Evolutionary conservation across 2,113 vertebrate species (phyloP), one percentile per base, ranked within the genome.

Genomic region (Seriola quinqueradiata): DNA sequence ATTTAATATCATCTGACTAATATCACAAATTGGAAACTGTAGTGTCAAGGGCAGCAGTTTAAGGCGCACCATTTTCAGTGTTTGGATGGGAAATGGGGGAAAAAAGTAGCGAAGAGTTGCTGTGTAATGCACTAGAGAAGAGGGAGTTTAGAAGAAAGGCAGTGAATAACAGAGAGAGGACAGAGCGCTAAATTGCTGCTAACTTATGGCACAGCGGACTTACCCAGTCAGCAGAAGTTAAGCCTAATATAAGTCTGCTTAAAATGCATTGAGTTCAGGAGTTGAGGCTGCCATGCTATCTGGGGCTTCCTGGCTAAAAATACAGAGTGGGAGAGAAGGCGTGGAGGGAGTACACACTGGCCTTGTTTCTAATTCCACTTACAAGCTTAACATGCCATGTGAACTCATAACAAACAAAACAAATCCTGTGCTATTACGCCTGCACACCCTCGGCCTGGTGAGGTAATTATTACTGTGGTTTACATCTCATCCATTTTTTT

Each of bases 301-400:
- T 87, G 85, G 89, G 80, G 72, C 85, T 90, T 63, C 66, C 72
- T 50, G 75, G 64, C 89, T 93, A 89, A 89, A 92, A 91, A 91
- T 92, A 90, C 13, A 82, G 76, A 64, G 69, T 58, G 85, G 36
- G 23, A 58, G 73, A 80, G 38, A 63, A 81, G 70, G 70, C 8
- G 70, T 60, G 70, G 66, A 84, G 72, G 76, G 34, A 85, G 72
- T 8, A 83, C 81, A 85, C 78, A 50, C 77, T 85, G 87, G 84
- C 90, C 90, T 91, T 89, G 82, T 92, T 92, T 85, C 77, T 83
- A 79, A 83, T 90, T 89, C 77, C 52, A 78, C 71, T 76, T 63
- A 81, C 74, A 72, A 75, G 75, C 74, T 74, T 42, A 77, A 81
- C 75, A 83, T 17, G 57, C 44, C 55, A 54, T 28, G 21, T 57